Evolutionary conservation across 2,888 invertebrate genomes (phyloP).

Genomic region (Calameuta idolon): DNA sequence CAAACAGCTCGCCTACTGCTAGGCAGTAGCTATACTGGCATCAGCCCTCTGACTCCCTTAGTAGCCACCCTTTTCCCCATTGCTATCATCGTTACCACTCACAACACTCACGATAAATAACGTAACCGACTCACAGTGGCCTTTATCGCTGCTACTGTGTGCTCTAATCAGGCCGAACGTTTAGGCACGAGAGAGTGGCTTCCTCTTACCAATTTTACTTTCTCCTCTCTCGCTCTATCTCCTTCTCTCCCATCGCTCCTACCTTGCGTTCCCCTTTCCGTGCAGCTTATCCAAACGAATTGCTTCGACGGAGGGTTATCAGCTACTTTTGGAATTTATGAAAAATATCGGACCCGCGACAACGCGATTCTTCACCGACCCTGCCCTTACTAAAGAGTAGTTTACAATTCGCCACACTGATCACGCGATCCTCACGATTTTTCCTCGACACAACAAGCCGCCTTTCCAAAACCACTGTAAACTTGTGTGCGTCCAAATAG

Average conservation of each 20-base stretch:
- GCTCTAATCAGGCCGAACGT: not conserved
- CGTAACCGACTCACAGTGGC: conserved; percentile 21
- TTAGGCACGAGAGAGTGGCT: conserved; percentile 51
- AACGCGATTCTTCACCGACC: not conserved
- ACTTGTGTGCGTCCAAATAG: not conserved
- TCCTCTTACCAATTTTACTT: conserved; percentile 43
- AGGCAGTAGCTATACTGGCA: not conserved
- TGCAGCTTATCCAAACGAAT: conserved; percentile 6
- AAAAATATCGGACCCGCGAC: conserved; percentile 2
- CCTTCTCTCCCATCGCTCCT: conserved; percentile 19
- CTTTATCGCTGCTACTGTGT: not conserved
- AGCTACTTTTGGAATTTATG: not conserved
- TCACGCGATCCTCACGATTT: not conserved
- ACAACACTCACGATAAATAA: conserved; percentile 37
- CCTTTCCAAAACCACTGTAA: not conserved
- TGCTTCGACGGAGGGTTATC: conserved; percentile 3
- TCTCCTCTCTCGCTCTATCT: not conserved
- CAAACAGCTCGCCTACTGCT: conserved; percentile 47
- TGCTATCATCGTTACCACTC: conserved; percentile 45
- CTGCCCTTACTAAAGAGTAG: not conserved
- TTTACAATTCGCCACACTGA: not conserved
- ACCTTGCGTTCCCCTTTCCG: not conserved
- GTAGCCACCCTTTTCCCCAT: conserved; percentile 24
- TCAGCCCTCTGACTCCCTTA: not conserved
- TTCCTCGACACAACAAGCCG: not conserved